phyloP scores from a whole-genome alignment of 1,140 invertebrate genomes.

The Dinoponera quadriceps region DNA sequence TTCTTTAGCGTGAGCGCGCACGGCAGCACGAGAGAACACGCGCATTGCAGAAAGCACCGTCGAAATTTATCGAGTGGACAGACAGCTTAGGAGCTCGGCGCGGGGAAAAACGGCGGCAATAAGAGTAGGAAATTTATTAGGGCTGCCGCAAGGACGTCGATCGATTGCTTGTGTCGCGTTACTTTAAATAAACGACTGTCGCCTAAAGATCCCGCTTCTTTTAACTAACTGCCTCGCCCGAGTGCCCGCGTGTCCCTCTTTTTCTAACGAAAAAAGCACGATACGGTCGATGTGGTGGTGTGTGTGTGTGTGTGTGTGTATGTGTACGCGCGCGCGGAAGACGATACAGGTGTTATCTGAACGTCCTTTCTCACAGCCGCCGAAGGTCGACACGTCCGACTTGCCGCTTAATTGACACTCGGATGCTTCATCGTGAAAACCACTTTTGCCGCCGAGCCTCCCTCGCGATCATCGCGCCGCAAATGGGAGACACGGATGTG shows the following conservation, averaged over 20 bases:
- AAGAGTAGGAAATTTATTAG: conserved; percentile 55
- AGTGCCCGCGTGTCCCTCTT: background rate
- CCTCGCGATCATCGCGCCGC: conserved; percentile 18
- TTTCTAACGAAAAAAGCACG: conserved; percentile 7
- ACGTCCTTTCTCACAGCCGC: too few species aligned
- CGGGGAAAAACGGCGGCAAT: conserved; percentile 28
- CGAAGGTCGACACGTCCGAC: too few species aligned
- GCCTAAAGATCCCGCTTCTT: conserved; percentile 15
- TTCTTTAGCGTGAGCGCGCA: background rate
- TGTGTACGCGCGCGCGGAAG: too few species aligned
- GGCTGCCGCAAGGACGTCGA: conserved; percentile 38
- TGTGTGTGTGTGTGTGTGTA: too few species aligned
- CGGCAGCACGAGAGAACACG: background rate
- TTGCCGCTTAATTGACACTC: too few species aligned
- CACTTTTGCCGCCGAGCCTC: too few species aligned
- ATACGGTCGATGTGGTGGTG: background rate
- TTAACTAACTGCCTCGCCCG: conserved; percentile 7
- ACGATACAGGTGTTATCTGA: too few species aligned
- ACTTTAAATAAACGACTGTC: conserved; percentile 53
- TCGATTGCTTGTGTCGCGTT: conserved; percentile 40
- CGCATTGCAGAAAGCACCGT: conserved; percentile 34
- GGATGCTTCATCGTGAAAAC: too few species aligned
- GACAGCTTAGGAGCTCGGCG: conserved; percentile 43
- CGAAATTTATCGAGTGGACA: conserved; percentile 60
- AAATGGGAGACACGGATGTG: conserved; percentile 18